Evolutionary conservation across 2,888 invertebrate species (phyloP), one percentile per base, ranked within the genome.

Genomic region (Heliothis peltigera): DNA sequence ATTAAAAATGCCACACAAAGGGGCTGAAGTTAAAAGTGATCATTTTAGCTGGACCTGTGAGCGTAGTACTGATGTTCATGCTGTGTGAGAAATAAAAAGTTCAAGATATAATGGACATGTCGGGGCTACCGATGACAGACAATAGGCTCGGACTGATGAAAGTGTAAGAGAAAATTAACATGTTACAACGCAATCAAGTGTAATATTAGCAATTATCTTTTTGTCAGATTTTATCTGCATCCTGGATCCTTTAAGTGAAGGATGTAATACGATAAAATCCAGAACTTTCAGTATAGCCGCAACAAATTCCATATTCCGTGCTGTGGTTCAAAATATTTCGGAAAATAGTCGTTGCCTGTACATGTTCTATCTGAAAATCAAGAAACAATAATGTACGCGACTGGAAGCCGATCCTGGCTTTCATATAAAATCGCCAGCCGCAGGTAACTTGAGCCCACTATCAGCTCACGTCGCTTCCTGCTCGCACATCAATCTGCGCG

Each of bases 1-100:
- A 89, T 89, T 88, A 87, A 87, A 87, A 89, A 86, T 83, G 66
- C 81, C 78, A 76, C 69, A 83, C 75, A 83, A 85, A 85, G 80
- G 84, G 78, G 70, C 28, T 79, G 57, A 64, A 69, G 56, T 46
- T 66, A 46, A 48, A 60, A 18, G n/a, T 15, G 52, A 35, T 85
- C 80, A 80, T 53, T 44, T 44, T 59, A 74, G 21, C 42, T 60
- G 60, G 86, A 77, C 17, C 81, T 76, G 8, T 55, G 64, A 77
- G 71, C 69, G 73, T 71, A 15, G 22, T 43, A 42, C 2, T 18
- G 1, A 48, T 55, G 48, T 42, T 61, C 7, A 3, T 2, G 28
- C 0, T n/a, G 25, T 15, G 10, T 64, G 32, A 12, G 22, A 53
- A 19, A 15, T 35, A 28, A 10, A 44, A 46, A 44, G 68, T 5